Evolutionary conservation across 2,888 invertebrate species (phyloP).

Genomic region (Teinopalpus imperialis): DNA sequence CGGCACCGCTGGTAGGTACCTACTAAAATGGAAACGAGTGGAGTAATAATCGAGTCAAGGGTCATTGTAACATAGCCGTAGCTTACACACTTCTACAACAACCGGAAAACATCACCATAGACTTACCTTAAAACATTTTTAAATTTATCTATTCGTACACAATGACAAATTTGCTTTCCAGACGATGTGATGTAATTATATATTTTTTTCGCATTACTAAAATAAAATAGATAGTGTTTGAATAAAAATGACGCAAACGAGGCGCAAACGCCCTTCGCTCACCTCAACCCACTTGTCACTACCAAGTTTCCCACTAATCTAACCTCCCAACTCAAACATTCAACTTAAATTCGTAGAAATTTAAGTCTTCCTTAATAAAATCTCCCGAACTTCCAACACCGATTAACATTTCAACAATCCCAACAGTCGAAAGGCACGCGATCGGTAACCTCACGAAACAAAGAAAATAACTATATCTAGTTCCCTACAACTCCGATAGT

Average conservation of each 20-base stretch:
- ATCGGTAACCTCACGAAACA: constrained; percentile 56
- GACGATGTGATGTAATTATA: too few relatives aligned
- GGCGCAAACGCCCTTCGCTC: constrained; percentile 16
- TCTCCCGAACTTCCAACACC: constrained; percentile 56
- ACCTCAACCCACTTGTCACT: constrained; percentile 19
- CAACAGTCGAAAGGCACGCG: constrained; percentile 62
- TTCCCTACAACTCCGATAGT: constrained; percentile 50
- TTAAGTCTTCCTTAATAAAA: constrained; percentile 60
- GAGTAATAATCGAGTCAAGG: too few relatives aligned
- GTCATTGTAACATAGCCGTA: too few relatives aligned
- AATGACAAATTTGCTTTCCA: too few relatives aligned
- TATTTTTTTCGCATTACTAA: too few relatives aligned
- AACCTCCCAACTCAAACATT: constrained; percentile 35
- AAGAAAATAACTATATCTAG: constrained; percentile 65
- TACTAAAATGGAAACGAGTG: too few relatives aligned
- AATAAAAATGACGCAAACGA: constrained; percentile 15
- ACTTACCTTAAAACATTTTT: too few relatives aligned
- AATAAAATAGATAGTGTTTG: too few relatives aligned
- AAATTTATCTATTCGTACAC: too few relatives aligned
- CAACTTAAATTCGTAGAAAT: constrained; percentile 47
- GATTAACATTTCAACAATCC: constrained; percentile 75
- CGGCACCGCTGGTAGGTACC: too few relatives aligned
- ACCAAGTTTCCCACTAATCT: constrained; percentile 31
- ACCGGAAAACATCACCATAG: too few relatives aligned
- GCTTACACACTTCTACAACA: too few relatives aligned